Percentiles rank a stretch among this genome's conserved stretches.
These are phyloP conservation scores for Centropyge bicolor DNA, from an alignment of 2,797 vertebrate species.

Conservation along the genomic window DNA sequence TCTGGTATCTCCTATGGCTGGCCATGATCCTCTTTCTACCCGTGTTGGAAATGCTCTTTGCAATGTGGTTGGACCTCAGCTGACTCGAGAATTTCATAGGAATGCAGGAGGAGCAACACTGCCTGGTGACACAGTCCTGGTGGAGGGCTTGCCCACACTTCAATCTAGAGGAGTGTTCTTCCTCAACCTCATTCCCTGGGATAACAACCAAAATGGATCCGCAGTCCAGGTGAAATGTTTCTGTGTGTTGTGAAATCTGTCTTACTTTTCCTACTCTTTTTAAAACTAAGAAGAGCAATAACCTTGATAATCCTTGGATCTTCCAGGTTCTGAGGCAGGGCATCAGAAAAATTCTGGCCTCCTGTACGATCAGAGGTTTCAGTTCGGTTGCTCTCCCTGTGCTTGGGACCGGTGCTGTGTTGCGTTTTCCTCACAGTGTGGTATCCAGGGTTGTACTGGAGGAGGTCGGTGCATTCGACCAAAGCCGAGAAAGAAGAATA, in stretches of 20 bases:
- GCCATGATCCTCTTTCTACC: constrained; percentile 62
- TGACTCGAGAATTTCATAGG: constrained; percentile 48
- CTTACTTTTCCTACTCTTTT: neutral
- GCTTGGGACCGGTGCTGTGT: constrained; percentile 67
- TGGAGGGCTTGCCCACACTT: constrained; percentile 46
- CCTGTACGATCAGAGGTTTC: constrained; percentile 57
- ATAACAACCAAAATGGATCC: constrained; percentile 36
- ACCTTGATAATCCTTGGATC: neutral
- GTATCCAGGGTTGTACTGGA: constrained; percentile 64
- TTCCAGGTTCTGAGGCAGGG: constrained; percentile 68
- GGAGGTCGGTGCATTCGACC: constrained; percentile 61
- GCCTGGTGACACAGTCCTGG: constrained; percentile 56
- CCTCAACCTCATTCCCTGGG: constrained; percentile 67
- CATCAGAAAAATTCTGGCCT: constrained; percentile 49
- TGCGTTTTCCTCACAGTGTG: constrained; percentile 64
- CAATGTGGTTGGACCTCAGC: constrained; percentile 30
- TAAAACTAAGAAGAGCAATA: neutral
- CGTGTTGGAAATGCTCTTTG: constrained; percentile 53
- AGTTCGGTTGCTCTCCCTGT: constrained; percentile 75
- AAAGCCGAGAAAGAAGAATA: neutral
- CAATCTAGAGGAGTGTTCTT: constrained; percentile 60
- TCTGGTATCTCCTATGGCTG: constrained; percentile 71
- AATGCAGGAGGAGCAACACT: constrained; percentile 23
- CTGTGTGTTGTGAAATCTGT: neutral
- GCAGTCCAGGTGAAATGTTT: constrained; percentile 64